Conservation (phyloP, 2,888 invertebrate genomes). For the Athalia cordata region DNA sequence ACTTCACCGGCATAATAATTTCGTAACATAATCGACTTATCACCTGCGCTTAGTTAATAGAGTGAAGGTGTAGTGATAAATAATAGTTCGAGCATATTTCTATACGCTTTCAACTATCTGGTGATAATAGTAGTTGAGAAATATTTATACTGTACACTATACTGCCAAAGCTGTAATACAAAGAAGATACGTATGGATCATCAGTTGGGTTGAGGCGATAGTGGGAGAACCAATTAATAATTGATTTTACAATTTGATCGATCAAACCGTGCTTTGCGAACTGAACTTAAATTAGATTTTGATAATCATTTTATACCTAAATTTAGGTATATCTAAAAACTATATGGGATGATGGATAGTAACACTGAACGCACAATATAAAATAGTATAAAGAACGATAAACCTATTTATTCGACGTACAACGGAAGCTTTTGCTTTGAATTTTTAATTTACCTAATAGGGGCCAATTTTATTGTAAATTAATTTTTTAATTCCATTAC, state of each 20-base stretch:
- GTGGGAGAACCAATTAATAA: not conserved
- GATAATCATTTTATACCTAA: not conserved
- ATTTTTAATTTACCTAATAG: slow-evolving; percentile 4
- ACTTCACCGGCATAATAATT: too few relatives aligned
- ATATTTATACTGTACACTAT: not conserved
- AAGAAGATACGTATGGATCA: slow-evolving; percentile 3
- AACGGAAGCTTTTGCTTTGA: slow-evolving; percentile 27
- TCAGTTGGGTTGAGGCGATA: not conserved
- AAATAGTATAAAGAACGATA: not conserved
- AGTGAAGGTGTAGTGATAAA: not conserved
- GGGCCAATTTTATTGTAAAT: slow-evolving; percentile 30
- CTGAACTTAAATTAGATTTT: not conserved
- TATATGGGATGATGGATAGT: not conserved
- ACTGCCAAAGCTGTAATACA: slow-evolving; percentile 26
- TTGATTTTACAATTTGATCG: not conserved
- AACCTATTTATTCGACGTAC: not conserved
- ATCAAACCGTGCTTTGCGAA: slow-evolving; percentile 2
- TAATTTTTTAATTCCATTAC: not conserved
- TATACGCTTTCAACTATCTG: not conserved
- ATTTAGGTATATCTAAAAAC: not conserved
- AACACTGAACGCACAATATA: slow-evolving; percentile 12
- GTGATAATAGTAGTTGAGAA: slow-evolving; percentile 17
- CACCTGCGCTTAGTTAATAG: not conserved
- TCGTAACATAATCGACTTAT: not conserved
- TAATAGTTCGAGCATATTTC: not conserved